These are phyloP conservation scores for Poeciliopsis turneri DNA, from an alignment of 2,797 vertebrate genomes.

Conservation along the genomic window DNA sequence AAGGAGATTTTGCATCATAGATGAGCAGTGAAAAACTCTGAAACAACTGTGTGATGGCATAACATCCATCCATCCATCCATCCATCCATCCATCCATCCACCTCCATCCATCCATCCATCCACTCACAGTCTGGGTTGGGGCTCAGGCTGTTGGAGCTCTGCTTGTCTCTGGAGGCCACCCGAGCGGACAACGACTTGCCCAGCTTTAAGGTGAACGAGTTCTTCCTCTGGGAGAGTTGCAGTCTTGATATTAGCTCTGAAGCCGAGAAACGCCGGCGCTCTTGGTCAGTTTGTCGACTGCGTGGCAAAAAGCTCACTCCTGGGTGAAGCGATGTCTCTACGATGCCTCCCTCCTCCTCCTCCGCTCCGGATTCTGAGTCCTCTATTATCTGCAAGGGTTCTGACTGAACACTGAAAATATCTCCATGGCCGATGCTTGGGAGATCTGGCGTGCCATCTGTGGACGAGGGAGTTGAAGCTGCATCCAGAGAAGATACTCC, in stretches of 20 bases:
- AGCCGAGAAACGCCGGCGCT: conserved; percentile 89
- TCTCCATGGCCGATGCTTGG: conserved; percentile 46
- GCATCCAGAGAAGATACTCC: conserved; percentile 72
- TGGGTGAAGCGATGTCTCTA: conserved; percentile 44
- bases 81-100: too few relatives aligned
- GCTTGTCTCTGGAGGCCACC: conserved; percentile 78
- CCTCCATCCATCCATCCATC: neutral
- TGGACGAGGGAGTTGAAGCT: conserved; percentile 53
- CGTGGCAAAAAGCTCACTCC: conserved; percentile 52
- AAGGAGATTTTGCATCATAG: neutral
- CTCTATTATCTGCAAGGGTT: conserved; percentile 66
- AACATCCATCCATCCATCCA: too few relatives aligned
- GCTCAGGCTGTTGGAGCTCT: conserved; percentile 66
- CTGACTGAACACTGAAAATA: conserved; percentile 53
- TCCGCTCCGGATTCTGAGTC: conserved; percentile 50
- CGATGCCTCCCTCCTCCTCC: conserved; percentile 45
- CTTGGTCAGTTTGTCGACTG: conserved; percentile 79
- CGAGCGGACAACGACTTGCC: conserved; percentile 87
- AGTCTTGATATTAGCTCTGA: conserved; percentile 90
- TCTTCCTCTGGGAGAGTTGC: conserved; percentile 86
- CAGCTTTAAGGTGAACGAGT: conserved; percentile 86
- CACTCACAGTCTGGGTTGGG: conserved; percentile 80
- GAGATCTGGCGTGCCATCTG: conserved; percentile 56
- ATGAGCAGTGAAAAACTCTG: neutral
- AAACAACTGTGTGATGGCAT: neutral